Evolutionary conservation across 2,113 vertebrate species (phyloP), one percentile per base, ranked within the genome.

Genomic region (Tyrannus savana): DNA sequence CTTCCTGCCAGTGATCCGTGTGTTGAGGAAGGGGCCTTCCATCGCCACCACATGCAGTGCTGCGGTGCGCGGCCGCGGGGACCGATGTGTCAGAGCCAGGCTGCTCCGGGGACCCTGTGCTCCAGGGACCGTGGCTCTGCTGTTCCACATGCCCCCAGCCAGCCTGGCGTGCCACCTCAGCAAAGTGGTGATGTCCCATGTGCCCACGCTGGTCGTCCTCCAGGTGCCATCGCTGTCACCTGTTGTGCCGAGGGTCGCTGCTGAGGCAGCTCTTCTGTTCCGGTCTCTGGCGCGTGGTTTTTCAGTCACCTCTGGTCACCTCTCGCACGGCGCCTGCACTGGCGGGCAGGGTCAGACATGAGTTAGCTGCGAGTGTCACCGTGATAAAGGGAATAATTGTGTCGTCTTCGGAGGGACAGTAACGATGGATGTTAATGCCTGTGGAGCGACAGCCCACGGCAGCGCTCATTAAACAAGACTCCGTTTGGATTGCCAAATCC

Each of bases 1-100:
- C 96, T 96, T 96, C 97, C 96, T 69, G 31, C 80, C 66, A 90
- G 97, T 71, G 52, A 87, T 93, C 91, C n/a, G n/a, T 88, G 96
- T 93, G 96, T 78, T 0, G 17, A 78, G 97, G 97, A 96, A 95
- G 96, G 93, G 96, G 72, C 66, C 17, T 3, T 46, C 72, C 22
- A 6, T 31, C 2, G 42, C 66, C 7, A 2, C 35, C 14, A 10
- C 75, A 10, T 58, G 92, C 84, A 69, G 46, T 58, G 93, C 91
- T 81, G 80, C 3, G 2, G 13, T 4, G 30, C 17, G 33, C 47
- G 10, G 49, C 53, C 16, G 0, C 14, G 1, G 44, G 23, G 41
- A 24, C 59, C 10, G 2, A 5, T 13, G 49, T 6, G 46, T 62
- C 6, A 1, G 49, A 67, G 93, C 95, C 71, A 2, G 28, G 94